Conservation (phyloP, 2,888 invertebrate genomes). For the Ptychoptera albimana region DNA sequence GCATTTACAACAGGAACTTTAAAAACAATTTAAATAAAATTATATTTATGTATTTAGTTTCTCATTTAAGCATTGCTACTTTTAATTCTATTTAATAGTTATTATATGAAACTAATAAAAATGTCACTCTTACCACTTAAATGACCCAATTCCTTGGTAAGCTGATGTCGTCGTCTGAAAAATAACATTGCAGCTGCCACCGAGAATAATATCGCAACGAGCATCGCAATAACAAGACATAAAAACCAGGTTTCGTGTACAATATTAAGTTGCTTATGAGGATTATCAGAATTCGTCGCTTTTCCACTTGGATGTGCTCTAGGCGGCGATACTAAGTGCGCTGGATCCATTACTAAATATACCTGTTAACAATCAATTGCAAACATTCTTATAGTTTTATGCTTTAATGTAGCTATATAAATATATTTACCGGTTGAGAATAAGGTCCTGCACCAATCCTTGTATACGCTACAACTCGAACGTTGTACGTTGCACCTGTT, state of each 20-base stretch:
- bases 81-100: background rate
- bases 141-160: conserved; percentile 42
- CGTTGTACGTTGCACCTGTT: conserved; percentile 70
- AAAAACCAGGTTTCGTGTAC: conserved; percentile 30
- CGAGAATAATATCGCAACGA: conserved; percentile 23
- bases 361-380: conserved; percentile 16
- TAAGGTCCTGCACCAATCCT: conserved; percentile 78
- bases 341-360: conserved; percentile 29
- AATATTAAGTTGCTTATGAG: conserved; percentile 26
- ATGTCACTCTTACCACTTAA: conserved; percentile 34
- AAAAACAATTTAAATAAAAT: background rate
- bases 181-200: conserved; percentile 26
- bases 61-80: conserved; percentile 1
- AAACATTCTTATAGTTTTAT: background rate
- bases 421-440: conserved; percentile 49
- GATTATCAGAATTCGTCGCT: conserved; percentile 25
- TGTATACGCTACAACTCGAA: conserved; percentile 80
- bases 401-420: conserved; percentile 1
- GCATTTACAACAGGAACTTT: conserved; percentile 28
- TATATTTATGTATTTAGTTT: background rate
- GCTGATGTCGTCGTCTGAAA: conserved; percentile 28
- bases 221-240: conserved; percentile 25
- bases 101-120: background rate
- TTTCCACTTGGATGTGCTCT: conserved; percentile 32
- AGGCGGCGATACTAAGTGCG: conserved; percentile 29